These are phyloP conservation scores for Cladopsammia gracilis DNA, from an alignment of 64 coral and sea anemone species.

Conservation along the genomic window DNA sequence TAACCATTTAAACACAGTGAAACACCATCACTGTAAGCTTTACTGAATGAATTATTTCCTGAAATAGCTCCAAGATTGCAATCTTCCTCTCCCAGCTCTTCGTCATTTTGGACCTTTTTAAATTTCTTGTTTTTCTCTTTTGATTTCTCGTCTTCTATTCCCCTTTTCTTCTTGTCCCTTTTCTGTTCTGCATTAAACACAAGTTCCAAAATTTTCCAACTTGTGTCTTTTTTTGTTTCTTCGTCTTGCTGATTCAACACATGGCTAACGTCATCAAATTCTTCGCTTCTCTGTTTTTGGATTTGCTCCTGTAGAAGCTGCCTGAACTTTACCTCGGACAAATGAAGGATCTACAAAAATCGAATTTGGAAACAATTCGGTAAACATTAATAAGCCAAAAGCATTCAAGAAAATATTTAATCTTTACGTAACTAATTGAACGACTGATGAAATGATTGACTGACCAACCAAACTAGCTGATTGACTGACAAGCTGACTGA, in stretches of 20 bases:
- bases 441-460: not conserved
- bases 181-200: conserved; percentile 6
- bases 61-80: not conserved
- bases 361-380: not conserved
- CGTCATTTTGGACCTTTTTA: not conserved
- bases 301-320: conserved; percentile 46
- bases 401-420: not conserved
- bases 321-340: conserved; percentile 30
- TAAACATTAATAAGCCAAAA: not conserved
- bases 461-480: not conserved
- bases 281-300: conserved; percentile 21
- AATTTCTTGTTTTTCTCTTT: not conserved
- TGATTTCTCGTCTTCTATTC: not conserved
- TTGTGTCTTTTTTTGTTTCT: not conserved
- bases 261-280: conserved; percentile 75
- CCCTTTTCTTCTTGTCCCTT: not conserved
- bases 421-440: no score
- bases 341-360: conserved; percentile 34
- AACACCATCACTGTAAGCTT: not conserved
- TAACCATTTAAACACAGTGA: not conserved
- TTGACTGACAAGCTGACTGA: no score
- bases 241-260: not conserved
- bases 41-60: not conserved
- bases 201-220: conserved; percentile 38
- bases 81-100: not conserved